These are phyloP conservation scores for Staurois parvus DNA, from an alignment of 2,797 vertebrate species.

Conservation along the genomic window DNA sequence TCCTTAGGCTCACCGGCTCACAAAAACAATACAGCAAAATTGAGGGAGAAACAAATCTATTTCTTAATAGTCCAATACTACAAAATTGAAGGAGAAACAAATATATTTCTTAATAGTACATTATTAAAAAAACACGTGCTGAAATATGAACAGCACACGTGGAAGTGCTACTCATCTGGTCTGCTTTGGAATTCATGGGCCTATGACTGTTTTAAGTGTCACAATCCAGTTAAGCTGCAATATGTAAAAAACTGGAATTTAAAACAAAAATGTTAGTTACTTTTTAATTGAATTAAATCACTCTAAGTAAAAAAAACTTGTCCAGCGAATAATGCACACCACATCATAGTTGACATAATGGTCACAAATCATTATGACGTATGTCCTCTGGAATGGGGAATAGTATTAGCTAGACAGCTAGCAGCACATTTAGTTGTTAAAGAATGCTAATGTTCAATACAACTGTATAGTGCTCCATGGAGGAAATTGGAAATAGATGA, in stretches of 20 bases:
- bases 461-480: too few relatives aligned
- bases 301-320: background rate
- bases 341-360: background rate
- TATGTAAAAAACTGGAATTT: background rate
- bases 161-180: background rate
- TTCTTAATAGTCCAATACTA: too few relatives aligned
- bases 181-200: background rate
- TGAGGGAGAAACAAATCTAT: background rate
- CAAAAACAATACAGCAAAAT: background rate
- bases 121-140: background rate
- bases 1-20: slow-evolving; percentile 9
- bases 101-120: background rate
- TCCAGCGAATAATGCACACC: too few relatives aligned
- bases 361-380: background rate
- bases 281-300: too few relatives aligned
- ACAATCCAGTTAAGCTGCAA: background rate
- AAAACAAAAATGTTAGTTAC: too few relatives aligned
- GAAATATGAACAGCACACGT: background rate
- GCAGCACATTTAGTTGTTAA: background rate
- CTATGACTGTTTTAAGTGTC: background rate
- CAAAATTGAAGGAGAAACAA: background rate
- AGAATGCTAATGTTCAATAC: too few relatives aligned
- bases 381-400: background rate
- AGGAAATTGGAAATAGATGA: background rate
- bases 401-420: background rate